Evolutionary conservation across 2,113 vertebrate genomes (phyloP), one percentile per base, ranked within the genome.

Genomic region (Smithornis capensis): DNA sequence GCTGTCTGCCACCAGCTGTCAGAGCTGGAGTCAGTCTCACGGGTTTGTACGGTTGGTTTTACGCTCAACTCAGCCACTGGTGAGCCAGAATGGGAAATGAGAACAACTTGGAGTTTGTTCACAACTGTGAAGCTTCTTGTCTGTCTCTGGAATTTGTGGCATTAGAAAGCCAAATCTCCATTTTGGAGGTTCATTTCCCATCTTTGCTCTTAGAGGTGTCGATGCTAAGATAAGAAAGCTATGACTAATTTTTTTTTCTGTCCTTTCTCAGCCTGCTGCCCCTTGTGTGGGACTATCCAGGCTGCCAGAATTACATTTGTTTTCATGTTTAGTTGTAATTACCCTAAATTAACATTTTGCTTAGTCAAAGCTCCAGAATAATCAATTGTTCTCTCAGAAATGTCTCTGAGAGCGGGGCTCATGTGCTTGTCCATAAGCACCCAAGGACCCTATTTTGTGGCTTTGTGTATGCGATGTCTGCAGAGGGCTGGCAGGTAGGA

Each of bases 1-100:
- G 73, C 77, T 83, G 59, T 86, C 63, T 92, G 40, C 63, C 53
- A 77, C 83, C 77, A 95, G 92, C 83, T 95, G 92, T 85, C 81
- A 22, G 80, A 57, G 64, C 59, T 57, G 64, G 76, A 59, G 42
- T 73, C 63, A n/a, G 71, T 83, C 81, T 92, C 64, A 62, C 24
- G 13, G 47, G 35, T 79, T 77, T 79, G 9, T 69, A 14, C 0
- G 0, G 40, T 81, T 18, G 45, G 19, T 74, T 81, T 77, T 89
- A 69, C 33, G 55, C 28, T 83, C 71, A 33, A 4, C 75, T 77
- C 77, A 37, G 49, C 73, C 42, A 82, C 74, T 76, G 59, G 75
- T 84, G 50, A 82, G 83, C 17, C 90, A 93, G 73, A 86, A 69
- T 65, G 77, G 76, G 68, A 87, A 83, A 80, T 76, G 27, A 92